A percentile compares a stretch with the other conserved stretches of the same genome.
Evolutionary conservation across 2,797 vertebrate genomes (phyloP).

Genomic region (Poeciliopsis presidionis): DNA sequence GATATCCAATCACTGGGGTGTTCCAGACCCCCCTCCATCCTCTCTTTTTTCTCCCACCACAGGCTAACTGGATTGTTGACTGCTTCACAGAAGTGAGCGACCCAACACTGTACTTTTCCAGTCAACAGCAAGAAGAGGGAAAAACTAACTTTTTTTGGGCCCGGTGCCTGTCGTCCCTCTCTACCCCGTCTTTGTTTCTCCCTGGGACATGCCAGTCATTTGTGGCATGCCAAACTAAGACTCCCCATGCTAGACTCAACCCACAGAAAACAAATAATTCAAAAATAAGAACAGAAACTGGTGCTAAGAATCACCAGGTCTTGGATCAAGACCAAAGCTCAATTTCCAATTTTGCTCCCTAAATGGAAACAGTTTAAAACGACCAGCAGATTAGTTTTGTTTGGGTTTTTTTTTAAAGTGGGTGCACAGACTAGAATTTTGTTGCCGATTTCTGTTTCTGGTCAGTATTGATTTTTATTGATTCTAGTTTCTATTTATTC

Average conservation of each 20-base stretch:
- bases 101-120: constrained; percentile 67
- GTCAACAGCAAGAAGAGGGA: constrained; percentile 47
- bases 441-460: not conserved
- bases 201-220: constrained; percentile 44
- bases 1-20: constrained; percentile 63
- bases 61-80: constrained; percentile 50
- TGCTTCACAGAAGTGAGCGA: constrained; percentile 49
- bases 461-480: not conserved
- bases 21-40: constrained; percentile 33
- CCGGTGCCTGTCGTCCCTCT: constrained; percentile 23
- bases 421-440: too few relatives aligned
- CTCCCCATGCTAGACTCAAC: constrained; percentile 33
- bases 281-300: not conserved
- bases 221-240: constrained; percentile 38
- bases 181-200: constrained; percentile 3
- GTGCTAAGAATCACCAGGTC: constrained; percentile 1
- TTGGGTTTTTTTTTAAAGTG: not conserved
- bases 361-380: not conserved
- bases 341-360: not conserved
- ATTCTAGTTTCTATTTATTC: not conserved
- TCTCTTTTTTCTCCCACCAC: constrained; percentile 41
- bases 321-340: not conserved
- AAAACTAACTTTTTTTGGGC: constrained; percentile 37
- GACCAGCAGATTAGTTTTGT: not conserved
- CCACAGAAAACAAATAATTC: constrained; percentile 20